Percentiles rank a stretch among this genome's conserved stretches.
phyloP scores from a whole-genome alignment of 2,888 invertebrate genomes.

The Malachius bipustulatus region DNA sequence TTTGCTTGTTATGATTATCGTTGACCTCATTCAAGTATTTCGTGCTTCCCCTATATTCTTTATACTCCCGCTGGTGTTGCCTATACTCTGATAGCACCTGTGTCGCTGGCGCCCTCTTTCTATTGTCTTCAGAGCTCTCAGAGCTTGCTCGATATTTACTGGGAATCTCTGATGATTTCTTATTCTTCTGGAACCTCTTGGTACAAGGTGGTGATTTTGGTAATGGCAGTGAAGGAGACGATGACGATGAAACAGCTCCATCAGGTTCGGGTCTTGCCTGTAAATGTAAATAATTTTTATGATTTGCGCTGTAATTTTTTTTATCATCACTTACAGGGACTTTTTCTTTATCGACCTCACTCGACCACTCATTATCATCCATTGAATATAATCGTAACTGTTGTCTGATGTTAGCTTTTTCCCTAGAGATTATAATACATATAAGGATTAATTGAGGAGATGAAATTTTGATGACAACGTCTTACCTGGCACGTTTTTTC shows the following conservation, averaged over 20 bases:
- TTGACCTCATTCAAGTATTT: constrained; percentile 25
- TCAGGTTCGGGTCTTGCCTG: constrained; percentile 59
- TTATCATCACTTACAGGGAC: constrained; percentile 20
- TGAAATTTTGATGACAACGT: background rate
- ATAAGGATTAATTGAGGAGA: constrained; percentile 3
- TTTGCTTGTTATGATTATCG: constrained; percentile 27
- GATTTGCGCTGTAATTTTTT: no score
- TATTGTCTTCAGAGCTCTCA: constrained; percentile 28
- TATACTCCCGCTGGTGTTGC: constrained; percentile 41
- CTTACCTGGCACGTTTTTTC: constrained; percentile 54
- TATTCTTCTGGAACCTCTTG: constrained; percentile 14
- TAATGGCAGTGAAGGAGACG: constrained; percentile 38
- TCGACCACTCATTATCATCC: constrained; percentile 45
- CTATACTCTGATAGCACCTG: constrained; percentile 46
- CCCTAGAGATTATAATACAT: constrained; percentile 32
- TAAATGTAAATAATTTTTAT: constrained; percentile 19
- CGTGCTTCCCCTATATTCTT: constrained; percentile 37
- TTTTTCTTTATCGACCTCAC: constrained; percentile 34
- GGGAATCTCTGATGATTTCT: constrained; percentile 20
- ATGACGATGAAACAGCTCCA: constrained; percentile 52
- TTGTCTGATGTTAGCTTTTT: constrained; percentile 63
- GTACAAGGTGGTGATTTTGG: constrained; percentile 16
- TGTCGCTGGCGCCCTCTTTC: constrained; percentile 42
- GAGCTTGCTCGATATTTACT: constrained; percentile 20
- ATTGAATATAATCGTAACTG: constrained; percentile 60